Base-by-base conservation (phyloP, 2,797 vertebrate genomes). In the Fringilla coelebs region DNA sequence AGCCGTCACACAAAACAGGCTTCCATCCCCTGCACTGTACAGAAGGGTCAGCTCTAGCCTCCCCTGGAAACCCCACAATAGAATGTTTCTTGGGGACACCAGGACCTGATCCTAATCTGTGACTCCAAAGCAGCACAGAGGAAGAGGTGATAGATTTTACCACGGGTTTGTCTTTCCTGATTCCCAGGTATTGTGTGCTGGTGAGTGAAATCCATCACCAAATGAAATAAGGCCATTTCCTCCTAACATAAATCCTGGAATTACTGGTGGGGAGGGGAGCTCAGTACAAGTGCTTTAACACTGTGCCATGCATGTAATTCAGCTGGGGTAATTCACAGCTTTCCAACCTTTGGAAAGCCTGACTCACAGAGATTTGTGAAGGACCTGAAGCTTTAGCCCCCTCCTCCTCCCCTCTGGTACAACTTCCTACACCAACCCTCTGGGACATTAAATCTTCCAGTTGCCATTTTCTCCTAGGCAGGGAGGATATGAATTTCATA, bases 401-500 rank as follows among this genome's bases (percentile, higher is more conserved):
- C 34, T 31, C 88, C 79, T 41, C 17, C 51, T 78, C 41, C 74
- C 60, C 78, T 81, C 79, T 88, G 66, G 54, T 84, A 81, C 55
- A 66, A 77, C 93, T 97, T 96, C 96, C 95, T 89, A 93, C 93
- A 31, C 54, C 83, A 88, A 89, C 95, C 95, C 79, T 17, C 28
- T 48, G 90, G 97, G 95, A 83, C 45, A 94, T 90, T 98, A 97
- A 98, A 98, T 98, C 97, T 97, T 95, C 89, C 51, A 52, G 86
- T 96, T 96, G 87, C 96, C 85, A 29, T 97, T 96, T 96, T 76
- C 95, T 94, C 82, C 77, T 75, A 84, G 89, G 92, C 94, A 84
- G 11, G 88, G 79, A 97, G 97, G 97, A 98, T 97, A 97, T 97
- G 97, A 97, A 94, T 98, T 97, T 91, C 75, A 55, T 97, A 97